These are phyloP conservation scores for Drosophila infuscata DNA, from an alignment of 2,888 invertebrate species.

Conservation along the genomic window DNA sequence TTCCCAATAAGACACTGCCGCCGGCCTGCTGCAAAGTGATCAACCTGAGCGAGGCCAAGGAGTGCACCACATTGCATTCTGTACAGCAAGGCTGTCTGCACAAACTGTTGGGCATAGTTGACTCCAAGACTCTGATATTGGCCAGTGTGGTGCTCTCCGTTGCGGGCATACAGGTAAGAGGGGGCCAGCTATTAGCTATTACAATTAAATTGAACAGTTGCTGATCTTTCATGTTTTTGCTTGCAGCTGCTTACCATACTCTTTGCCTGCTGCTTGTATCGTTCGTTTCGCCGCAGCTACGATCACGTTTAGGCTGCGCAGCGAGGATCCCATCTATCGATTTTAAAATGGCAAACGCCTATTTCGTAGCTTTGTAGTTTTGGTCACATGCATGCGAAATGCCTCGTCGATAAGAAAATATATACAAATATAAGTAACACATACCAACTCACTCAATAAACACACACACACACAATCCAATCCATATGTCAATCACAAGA, in stretches of 20 bases:
- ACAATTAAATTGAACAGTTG: neutral
- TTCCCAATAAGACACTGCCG: conserved; percentile 83
- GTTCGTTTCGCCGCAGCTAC: conserved; percentile 96
- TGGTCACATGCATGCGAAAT: conserved; percentile 55
- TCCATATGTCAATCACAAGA: conserved; percentile 21
- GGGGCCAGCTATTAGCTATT: no score
- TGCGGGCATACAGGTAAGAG: conserved; percentile 92
- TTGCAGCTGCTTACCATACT: conserved; percentile 94
- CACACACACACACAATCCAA: conserved; percentile 25
- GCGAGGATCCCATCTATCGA: conserved; percentile 77
- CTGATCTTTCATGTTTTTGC: conserved; percentile 1
- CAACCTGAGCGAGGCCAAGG: conserved; percentile 86
- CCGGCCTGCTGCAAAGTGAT: conserved; percentile 82
- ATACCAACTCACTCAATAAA: conserved; percentile 30
- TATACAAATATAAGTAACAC: neutral
- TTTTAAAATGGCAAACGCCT: conserved; percentile 50
- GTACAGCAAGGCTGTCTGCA: conserved; percentile 89
- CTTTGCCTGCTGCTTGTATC: conserved; percentile 96
- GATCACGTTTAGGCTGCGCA: conserved; percentile 90
- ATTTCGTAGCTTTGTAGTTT: conserved; percentile 58
- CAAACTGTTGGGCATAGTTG: conserved; percentile 88
- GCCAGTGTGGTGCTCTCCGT: conserved; percentile 94
- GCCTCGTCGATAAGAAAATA: conserved; percentile 29
- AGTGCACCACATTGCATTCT: conserved; percentile 85
- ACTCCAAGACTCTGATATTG: conserved; percentile 90